Percentiles rank a stretch among this genome's conserved stretches.
Conservation (phyloP, 2,888 invertebrate species). For the Seladonia tumulorum region DNA sequence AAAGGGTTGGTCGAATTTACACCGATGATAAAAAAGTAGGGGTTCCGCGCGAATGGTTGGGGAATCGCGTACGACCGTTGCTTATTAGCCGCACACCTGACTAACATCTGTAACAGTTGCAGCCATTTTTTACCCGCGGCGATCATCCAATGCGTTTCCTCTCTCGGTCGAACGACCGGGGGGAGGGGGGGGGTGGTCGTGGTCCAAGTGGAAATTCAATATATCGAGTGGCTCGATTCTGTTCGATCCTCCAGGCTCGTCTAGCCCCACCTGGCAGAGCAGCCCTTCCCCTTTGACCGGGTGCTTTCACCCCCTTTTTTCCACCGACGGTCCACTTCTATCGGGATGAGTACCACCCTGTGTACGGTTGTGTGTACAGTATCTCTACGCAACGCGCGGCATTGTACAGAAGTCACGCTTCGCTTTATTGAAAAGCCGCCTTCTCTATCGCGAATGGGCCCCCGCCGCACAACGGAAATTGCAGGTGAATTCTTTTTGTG, state of each 20-base stretch:
- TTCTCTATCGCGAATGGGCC: slow-evolving; percentile 46
- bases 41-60: not conserved
- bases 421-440: slow-evolving; percentile 71
- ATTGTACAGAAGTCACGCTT: slow-evolving; percentile 61
- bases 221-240: slow-evolving; percentile 59
- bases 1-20: not conserved
- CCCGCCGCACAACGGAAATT: slow-evolving; percentile 65
- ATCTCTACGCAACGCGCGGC: slow-evolving; percentile 51
- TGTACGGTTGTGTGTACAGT: slow-evolving; percentile 46
- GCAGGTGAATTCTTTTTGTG: slow-evolving; percentile 70
- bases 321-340: slow-evolving; percentile 29
- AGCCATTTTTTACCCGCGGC: slow-evolving; percentile 37
- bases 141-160: slow-evolving; percentile 36
- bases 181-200: too few relatives aligned
- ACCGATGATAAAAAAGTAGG: too few relatives aligned
- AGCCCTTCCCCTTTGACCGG: not conserved
- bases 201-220: slow-evolving; percentile 69
- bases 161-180: slow-evolving; percentile 39
- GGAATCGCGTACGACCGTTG: not conserved
- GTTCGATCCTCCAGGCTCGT: slow-evolving; percentile 19
- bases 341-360: slow-evolving; percentile 52
- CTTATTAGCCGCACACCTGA: slow-evolving; percentile 45
- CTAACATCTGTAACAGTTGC: slow-evolving; percentile 28
- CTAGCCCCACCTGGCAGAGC: not conserved
- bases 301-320: slow-evolving; percentile 25